Percentiles rank a stretch among this genome's conserved stretches.
phyloP scores from a whole-genome alignment of 2,113 vertebrate species.

The Burhinus bistriatus region DNA sequence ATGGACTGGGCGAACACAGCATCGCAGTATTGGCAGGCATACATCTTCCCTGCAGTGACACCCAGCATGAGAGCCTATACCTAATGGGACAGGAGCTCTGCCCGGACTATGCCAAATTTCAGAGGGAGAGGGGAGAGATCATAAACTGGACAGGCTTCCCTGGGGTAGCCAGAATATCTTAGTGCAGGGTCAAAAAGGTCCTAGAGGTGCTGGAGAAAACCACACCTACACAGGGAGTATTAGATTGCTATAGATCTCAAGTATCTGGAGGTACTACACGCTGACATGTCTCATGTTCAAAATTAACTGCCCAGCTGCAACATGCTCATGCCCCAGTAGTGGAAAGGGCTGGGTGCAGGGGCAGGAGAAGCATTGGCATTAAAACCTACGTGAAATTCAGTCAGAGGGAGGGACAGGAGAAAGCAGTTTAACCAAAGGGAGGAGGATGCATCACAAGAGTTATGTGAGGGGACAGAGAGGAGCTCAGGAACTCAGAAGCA shows the following conservation, averaged over 20 bases:
- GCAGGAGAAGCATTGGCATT: neutral
- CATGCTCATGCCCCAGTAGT: neutral
- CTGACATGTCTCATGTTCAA: neutral
- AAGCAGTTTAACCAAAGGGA: neutral
- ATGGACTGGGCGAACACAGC: constrained; percentile 89
- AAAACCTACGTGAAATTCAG: neutral
- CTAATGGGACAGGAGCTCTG: neutral
- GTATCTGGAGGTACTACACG: neutral
- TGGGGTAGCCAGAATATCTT: neutral
- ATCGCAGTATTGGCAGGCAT: constrained; percentile 86
- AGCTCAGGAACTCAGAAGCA: neutral
- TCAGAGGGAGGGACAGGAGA: neutral
- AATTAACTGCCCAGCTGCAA: neutral
- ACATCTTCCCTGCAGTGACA: constrained; percentile 85
- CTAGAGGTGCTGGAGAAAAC: neutral
- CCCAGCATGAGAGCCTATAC: neutral
- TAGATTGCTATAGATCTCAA: neutral
- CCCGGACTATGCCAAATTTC: neutral
- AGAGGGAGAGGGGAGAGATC: neutral
- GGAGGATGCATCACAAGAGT: rapidly evolving
- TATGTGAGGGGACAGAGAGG: neutral
- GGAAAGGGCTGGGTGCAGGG: neutral
- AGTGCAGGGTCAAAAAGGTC: neutral
- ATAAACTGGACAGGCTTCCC: neutral
- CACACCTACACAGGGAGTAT: neutral